Evolutionary conservation across 2,113 vertebrate genomes (phyloP), one percentile per base, ranked within the genome.

Genomic region (Accipiter cooperii): DNA sequence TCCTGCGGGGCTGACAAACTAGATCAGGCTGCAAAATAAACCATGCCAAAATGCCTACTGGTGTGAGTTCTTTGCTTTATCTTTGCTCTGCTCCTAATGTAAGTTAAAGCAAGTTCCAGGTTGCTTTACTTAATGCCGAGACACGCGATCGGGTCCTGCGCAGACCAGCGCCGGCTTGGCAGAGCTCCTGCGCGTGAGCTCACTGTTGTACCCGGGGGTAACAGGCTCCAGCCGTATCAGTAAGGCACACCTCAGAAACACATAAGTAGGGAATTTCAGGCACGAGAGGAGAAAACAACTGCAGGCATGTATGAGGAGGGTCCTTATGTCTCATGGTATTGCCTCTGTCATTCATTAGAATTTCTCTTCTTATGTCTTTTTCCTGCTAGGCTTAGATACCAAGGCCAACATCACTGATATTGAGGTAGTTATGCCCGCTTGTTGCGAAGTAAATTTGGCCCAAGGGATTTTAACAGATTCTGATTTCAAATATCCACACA

Each of bases 241-340:
- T 51, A 42, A 83, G 57, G 66, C 57, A 76, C 9, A n/a, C 40
- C 66, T 93, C 77, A 76, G 18, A 87, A 89, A 58, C 26, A 24
- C 8, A 0, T 17, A 46, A 70, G n/a, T 28, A 65, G 61, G 44
- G 46, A 85, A 79, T 91, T 86, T 83, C 28, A 57, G 46, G 57
- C 12, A 34, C 17, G 21, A 76, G 20, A 51, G 25, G 34, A 78
- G 38, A 40, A 90, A 94, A 71, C 26, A 63, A 29, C 21, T 64
- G 31, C 47, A 73, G n/a, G 17, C 0, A 0, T 44, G 8, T 55
- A n/a, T 49, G 20, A 66, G 36, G 34, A 58, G 8, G 57, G 26
- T 34, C 69, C 7, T 55, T 38, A 9, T 12, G 15, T 68, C 28
- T 92, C 6, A 1, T 0, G 0, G 5, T 73, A 4, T 47, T n/a